Base-by-base conservation (phyloP, 2,797 vertebrate species). In the Meriones psammophilus region DNA sequence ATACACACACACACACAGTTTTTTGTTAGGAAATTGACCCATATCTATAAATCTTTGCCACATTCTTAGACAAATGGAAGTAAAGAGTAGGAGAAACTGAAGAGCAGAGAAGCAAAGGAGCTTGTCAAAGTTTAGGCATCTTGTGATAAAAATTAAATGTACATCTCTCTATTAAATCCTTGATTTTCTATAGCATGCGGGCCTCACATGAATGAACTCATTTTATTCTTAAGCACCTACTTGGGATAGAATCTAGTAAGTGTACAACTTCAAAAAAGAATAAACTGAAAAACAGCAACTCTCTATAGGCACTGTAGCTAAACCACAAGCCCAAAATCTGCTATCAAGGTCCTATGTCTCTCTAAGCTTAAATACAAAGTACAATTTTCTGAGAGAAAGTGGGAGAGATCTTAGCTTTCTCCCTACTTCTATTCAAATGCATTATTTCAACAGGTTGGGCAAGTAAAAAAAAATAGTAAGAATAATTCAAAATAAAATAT, bases 41-140 rank as follows among this genome's bases (percentile, higher is more conserved):
- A 26, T 1, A 54, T 66, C 28, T 56, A 87, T 24, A 91, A 91
- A 62, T 91, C 54, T 3, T 79, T 62, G 78, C 24, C 3, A 71
- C 13, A 56, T 13, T 91, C 54, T 64, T 87, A 0, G 76, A 13
- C 81, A 74, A 42, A 6, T 30, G 30, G 7, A 22, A 85, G 9
- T 80, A 36, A 33, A 54, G 20, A 93, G 46, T 95, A 89, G 85
- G 60, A 88, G 30, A 92, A 89, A 84, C 22, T 46, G 20, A 92
- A 64, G 15, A 22, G 18, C 62, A 88, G n/a, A 36, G 50, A 92
- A 91, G 18, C 24, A 87, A 79, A 73, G 26, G 10, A 74, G 33
- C 2, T 73, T 94, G 15, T 8, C 77, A 50, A 84, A 69, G 6
- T 0, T 92, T 39, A 66, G 1, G 77, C 10, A 56, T n/a, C 2